phyloP scores from a whole-genome alignment of 2,888 invertebrate genomes.

The Pelosia muscerda region DNA sequence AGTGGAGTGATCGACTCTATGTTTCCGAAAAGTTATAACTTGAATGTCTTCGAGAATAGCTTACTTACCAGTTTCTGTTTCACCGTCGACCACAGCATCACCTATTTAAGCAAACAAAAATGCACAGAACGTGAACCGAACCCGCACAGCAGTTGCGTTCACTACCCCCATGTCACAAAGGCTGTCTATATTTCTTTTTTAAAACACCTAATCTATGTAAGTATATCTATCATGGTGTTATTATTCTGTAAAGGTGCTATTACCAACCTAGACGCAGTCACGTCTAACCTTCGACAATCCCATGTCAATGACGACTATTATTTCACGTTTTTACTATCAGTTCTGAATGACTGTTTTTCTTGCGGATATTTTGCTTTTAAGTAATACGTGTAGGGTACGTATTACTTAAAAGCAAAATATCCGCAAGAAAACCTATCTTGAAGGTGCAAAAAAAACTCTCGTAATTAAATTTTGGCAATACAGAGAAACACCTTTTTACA shows the following conservation, averaged over 20 bases:
- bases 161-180: too few relatives aligned
- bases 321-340: constrained; percentile 28
- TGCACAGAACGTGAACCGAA: too few relatives aligned
- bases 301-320: constrained; percentile 43
- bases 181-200: too few relatives aligned
- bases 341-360: constrained; percentile 4
- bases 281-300: constrained; percentile 24
- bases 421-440: constrained; percentile 7
- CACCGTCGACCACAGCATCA: too few relatives aligned
- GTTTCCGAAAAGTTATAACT: too few relatives aligned
- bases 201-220: too few relatives aligned
- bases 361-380: background rate
- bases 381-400: background rate
- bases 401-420: constrained; percentile 1
- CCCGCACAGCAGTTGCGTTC: too few relatives aligned
- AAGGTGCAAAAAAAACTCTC: background rate
- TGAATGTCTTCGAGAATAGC: too few relatives aligned
- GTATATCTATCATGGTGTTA: background rate
- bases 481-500: background rate
- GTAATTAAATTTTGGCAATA: background rate
- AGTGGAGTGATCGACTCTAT: too few relatives aligned
- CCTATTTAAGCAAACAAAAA: too few relatives aligned
- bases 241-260: background rate
- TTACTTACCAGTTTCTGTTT: too few relatives aligned
- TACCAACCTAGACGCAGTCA: constrained; percentile 30